Percentiles rank a stretch among this genome's conserved stretches.
These are phyloP conservation scores for Herminia tarsipennalis DNA, from an alignment of 2,888 invertebrate species.

Conservation along the genomic window DNA sequence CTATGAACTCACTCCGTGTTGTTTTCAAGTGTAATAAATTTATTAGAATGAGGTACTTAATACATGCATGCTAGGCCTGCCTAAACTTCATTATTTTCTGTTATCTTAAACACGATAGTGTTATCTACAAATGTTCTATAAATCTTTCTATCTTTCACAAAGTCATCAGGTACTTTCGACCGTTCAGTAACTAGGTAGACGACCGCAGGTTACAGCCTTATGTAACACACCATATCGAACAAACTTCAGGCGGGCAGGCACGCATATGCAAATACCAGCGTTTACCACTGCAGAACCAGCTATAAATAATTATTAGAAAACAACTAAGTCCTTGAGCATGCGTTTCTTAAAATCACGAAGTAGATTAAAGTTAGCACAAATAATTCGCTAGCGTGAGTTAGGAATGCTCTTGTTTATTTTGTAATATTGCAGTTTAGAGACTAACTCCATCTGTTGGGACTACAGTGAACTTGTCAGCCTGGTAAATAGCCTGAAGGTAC, in stretches of 20 bases:
- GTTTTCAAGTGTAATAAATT: no score
- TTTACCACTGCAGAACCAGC: conserved; percentile 33
- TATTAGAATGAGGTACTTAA: no score
- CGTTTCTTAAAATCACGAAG: conserved; percentile 31
- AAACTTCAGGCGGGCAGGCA: conserved; percentile 28
- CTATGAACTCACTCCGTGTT: no score
- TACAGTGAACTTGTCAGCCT: neutral
- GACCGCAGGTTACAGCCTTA: conserved; percentile 12
- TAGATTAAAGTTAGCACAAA: conserved; percentile 8
- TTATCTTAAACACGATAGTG: no score
- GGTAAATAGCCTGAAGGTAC: no score
- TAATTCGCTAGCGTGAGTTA: neutral
- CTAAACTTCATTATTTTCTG: no score
- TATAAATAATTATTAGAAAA: conserved; percentile 41
- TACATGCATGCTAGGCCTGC: no score
- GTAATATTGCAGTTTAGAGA: neutral
- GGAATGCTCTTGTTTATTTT: neutral
- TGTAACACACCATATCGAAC: conserved; percentile 25
- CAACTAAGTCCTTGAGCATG: conserved; percentile 25
- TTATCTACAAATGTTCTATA: no score
- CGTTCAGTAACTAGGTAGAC: conserved; percentile 1
- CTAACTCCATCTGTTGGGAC: conserved; percentile 1
- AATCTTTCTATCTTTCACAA: no score
- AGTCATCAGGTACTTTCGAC: neutral
- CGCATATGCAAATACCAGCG: conserved; percentile 52